Conservation (phyloP, 35 echinoderm and acorn worm genomes). For the Heliocidaris tuberculata region DNA sequence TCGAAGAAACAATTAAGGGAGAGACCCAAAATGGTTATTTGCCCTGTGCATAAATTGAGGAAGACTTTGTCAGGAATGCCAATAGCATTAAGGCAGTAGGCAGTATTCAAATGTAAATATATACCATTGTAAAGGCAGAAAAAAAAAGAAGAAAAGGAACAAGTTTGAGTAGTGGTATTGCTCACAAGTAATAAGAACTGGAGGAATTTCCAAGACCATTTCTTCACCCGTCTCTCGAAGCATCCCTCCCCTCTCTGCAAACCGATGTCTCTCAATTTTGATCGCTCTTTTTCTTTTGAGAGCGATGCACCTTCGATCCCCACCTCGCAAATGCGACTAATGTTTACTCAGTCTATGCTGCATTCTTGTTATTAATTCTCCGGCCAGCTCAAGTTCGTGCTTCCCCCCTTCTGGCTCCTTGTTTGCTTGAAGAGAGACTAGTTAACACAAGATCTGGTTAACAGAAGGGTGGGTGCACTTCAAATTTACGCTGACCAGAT, state of each 20-base stretch:
- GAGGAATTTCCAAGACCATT: neutral
- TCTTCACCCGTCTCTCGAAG: neutral
- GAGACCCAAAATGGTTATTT: no score
- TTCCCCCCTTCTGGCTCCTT: neutral
- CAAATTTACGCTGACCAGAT: neutral
- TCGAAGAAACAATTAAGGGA: neutral
- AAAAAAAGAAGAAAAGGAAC: neutral
- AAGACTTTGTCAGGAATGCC: no score
- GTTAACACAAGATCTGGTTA: neutral
- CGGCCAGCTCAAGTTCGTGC: neutral
- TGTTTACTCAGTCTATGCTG: conserved; percentile 10
- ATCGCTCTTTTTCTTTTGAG: neutral
- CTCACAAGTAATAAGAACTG: neutral
- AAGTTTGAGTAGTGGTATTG: neutral
- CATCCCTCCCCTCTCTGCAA: neutral
- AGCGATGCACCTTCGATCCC: neutral
- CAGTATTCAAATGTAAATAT: no score
- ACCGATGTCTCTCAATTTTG: neutral
- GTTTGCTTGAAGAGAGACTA: conserved; percentile 4
- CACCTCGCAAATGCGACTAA: neutral
- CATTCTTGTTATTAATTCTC: neutral
- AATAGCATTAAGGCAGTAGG: no score
- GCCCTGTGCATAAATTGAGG: no score
- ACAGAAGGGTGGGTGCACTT: neutral
- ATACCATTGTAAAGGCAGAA: neutral